Evolutionary conservation across 2,888 invertebrate species (phyloP).

Genomic region (Coenonympha arcania): DNA sequence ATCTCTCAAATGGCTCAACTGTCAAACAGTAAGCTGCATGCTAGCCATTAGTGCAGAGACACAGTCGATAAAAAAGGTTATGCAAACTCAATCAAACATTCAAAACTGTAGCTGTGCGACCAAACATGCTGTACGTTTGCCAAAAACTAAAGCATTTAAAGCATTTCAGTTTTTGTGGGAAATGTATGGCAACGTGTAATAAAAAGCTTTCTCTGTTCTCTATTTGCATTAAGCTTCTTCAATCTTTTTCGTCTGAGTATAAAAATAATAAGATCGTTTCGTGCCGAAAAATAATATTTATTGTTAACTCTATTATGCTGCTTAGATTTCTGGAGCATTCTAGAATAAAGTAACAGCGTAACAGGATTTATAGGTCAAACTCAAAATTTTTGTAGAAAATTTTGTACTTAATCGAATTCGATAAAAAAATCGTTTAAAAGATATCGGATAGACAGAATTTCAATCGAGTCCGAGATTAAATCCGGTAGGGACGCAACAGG

Average conservation of each 20-base stretch:
- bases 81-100: slow-evolving; percentile 21
- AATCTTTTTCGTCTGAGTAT: no score
- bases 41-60: background rate
- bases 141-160: slow-evolving; percentile 24
- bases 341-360: no score
- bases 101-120: slow-evolving; percentile 22
- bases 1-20: background rate
- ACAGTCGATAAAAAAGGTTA: slow-evolving; percentile 18
- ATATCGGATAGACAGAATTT: slow-evolving; percentile 40
- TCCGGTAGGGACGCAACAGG: slow-evolving; percentile 63
- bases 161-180: slow-evolving; percentile 17
- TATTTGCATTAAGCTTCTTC: slow-evolving; percentile 9
- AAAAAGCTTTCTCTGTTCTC: no score
- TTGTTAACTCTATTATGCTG: no score
- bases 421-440: slow-evolving; percentile 18
- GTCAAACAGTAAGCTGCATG: background rate
- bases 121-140: slow-evolving; percentile 22
- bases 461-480: slow-evolving; percentile 63
- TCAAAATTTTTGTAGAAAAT: background rate
- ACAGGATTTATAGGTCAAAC: background rate
- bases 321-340: no score
- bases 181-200: background rate
- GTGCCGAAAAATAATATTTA: no score
- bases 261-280: no score
- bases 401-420: background rate